Base-by-base conservation (phyloP, 2,797 vertebrate genomes). In the Mus spretus region DNA sequence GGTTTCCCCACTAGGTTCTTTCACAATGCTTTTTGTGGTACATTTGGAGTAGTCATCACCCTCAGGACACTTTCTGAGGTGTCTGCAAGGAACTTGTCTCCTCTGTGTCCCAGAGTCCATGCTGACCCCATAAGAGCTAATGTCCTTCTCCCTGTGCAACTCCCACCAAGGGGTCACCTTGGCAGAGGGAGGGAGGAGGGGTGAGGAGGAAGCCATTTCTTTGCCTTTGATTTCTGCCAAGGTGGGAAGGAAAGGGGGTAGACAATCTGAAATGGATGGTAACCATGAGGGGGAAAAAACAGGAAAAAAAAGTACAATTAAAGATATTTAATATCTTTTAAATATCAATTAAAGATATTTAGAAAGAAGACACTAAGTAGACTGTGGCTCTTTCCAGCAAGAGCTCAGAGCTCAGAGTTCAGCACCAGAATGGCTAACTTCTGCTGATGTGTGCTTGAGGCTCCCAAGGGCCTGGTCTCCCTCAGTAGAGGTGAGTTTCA, bases 381-480 rank as follows among this genome's bases (percentile, higher is more conserved):
- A 74, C 40, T 37, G 24, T 2, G 31, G 50, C 9, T 14, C n/a
- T 61, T 79, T 50, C 75, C 20, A 22, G 4, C 4, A 50, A n/a
- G 83, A 78, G 89, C 55, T 70, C 57, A n/a, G 2, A 40, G 26
- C 7, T 40, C 37, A n/a, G 83, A 78, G 89, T 55, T n/a, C 57
- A 89, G 59, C 0, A 26, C 12, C 2, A 2, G 17, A 78, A 22
- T 28, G 57, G 19, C 4, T 57, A 7, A 11, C 37, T 13, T 4
- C n/a, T 20, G 20, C 37, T 3, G 26, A 26, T 2, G 63, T 1
- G 17, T 0, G 37, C 34, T 10, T 2, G 7, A 11, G 50, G 31
- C 19, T 4, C 24, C 31, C 61, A 0, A 15, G 19, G 28, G 19
- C 82, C 59, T n/a, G 20, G 0, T 53, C 67, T 2, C 24, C 53